These are phyloP conservation scores for Procavia capensis DNA, from an alignment of 2,113 vertebrate genomes.

Conservation along the genomic window DNA sequence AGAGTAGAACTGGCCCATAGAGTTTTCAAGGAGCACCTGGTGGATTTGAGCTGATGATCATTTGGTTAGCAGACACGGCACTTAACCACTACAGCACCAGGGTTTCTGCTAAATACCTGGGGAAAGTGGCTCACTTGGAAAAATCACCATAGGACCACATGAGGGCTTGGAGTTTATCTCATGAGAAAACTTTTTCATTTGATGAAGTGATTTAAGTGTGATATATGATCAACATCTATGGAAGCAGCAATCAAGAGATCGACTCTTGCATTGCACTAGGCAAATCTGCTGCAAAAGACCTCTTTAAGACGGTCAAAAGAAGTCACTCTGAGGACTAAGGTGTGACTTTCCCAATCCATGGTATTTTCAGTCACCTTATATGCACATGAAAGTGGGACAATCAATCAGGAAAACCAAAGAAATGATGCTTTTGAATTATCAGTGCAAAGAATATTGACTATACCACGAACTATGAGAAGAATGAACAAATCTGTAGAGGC, in stretches of 20 bases:
- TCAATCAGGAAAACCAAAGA: neutral
- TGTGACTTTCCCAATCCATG: neutral
- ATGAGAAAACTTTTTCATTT: constrained; percentile 8
- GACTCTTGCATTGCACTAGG: no score
- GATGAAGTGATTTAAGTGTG: neutral
- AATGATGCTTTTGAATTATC: neutral
- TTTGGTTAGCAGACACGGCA: neutral
- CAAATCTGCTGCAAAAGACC: neutral
- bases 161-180: neutral
- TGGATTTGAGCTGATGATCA: neutral
- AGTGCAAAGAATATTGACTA: neutral
- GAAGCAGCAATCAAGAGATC: neutral
- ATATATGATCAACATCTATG: neutral
- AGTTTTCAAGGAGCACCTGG: neutral
- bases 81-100: neutral
- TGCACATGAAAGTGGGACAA: neutral
- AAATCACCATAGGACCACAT: neutral
- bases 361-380: neutral
- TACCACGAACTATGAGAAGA: neutral
- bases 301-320: neutral
- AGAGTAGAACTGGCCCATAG: no score
- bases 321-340: neutral
- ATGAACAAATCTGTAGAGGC: neutral
- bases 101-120: neutral
- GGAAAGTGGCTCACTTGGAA: neutral